Conservation (phyloP, 2,797 vertebrate genomes). For the Myotis findleyi region DNA sequence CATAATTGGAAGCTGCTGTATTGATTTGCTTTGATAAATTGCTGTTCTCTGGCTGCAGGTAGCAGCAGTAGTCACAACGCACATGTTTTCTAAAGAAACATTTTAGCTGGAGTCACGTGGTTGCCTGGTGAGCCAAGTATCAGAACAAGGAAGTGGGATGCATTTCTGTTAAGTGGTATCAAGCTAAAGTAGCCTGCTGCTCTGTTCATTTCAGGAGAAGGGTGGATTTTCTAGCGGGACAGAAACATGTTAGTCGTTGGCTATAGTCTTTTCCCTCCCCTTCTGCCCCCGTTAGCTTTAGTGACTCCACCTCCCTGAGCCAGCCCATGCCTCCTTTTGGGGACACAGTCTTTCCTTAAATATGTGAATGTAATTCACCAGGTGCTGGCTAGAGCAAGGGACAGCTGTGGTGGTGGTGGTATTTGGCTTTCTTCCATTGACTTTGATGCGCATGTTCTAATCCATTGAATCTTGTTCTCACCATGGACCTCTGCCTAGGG, state of each 20-base stretch:
- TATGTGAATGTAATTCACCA: background rate
- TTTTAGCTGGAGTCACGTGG: background rate
- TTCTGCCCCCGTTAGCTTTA: background rate
- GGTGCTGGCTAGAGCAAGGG: background rate
- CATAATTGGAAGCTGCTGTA: background rate
- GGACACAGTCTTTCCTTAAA: background rate
- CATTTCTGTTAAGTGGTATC: background rate
- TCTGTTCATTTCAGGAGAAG: background rate
- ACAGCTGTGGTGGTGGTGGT: too few species aligned
- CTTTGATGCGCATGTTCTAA: background rate
- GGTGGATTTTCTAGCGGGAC: background rate
- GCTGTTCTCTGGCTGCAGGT: background rate
- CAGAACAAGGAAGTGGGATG: too few species aligned
- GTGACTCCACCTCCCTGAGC: background rate
- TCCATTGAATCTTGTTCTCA: background rate
- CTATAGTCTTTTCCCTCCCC: background rate
- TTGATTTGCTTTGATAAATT: constrained; percentile 32
- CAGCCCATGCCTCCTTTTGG: background rate
- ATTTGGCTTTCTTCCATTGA: background rate
- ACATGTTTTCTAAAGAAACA: background rate
- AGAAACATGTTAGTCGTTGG: background rate
- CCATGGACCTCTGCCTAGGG: background rate
- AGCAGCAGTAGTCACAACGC: background rate
- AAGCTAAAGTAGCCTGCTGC: background rate
- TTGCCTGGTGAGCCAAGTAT: background rate